These are phyloP conservation scores for Gouania willdenowi DNA, from an alignment of 2,797 vertebrate species.

Conservation along the genomic window DNA sequence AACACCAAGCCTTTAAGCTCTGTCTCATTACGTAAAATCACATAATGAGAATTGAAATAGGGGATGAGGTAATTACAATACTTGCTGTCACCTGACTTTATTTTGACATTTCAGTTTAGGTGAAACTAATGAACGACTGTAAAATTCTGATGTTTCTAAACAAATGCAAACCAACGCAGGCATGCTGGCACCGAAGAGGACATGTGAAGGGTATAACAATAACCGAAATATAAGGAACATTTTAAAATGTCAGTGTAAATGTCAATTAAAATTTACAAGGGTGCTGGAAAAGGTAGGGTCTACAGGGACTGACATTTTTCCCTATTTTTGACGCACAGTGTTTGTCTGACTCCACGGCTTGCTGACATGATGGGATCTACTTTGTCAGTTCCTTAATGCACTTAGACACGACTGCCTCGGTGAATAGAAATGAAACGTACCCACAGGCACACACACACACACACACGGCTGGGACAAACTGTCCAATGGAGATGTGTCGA, in stretches of 20 bases:
- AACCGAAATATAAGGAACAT: slow-evolving; percentile 64
- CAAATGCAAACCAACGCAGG: slow-evolving; percentile 1
- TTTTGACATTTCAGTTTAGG: slow-evolving; percentile 22
- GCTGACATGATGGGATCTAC: slow-evolving; percentile 77
- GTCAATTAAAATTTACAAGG: slow-evolving; percentile 89
- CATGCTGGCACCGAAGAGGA: slow-evolving; percentile 36
- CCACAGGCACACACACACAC: slow-evolving; percentile 63
- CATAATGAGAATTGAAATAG: slow-evolving; percentile 61
- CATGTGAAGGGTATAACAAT: slow-evolving; percentile 62
- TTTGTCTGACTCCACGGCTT: slow-evolving; percentile 78
- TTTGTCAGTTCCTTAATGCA: slow-evolving; percentile 78
- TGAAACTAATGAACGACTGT: slow-evolving; percentile 25
- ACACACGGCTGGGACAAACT: slow-evolving; percentile 40
- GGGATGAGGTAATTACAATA: slow-evolving; percentile 63
- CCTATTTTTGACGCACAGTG: slow-evolving; percentile 74
- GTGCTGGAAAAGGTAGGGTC: slow-evolving; percentile 79
- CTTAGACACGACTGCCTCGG: slow-evolving; percentile 68
- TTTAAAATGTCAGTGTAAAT: slow-evolving; percentile 87
- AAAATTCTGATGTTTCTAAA: slow-evolving; percentile 11
- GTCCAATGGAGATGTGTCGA: slow-evolving; percentile 37
- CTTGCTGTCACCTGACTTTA: slow-evolving; percentile 34
- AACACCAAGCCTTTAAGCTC: slow-evolving; percentile 42
- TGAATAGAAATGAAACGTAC: slow-evolving; percentile 77
- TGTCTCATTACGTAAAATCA: slow-evolving; percentile 32
- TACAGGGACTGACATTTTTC: slow-evolving; percentile 75